Percentiles rank a stretch among this genome's conserved stretches.
These are phyloP conservation scores for Pyralis farinalis DNA, from an alignment of 2,888 invertebrate species.

Conservation along the genomic window DNA sequence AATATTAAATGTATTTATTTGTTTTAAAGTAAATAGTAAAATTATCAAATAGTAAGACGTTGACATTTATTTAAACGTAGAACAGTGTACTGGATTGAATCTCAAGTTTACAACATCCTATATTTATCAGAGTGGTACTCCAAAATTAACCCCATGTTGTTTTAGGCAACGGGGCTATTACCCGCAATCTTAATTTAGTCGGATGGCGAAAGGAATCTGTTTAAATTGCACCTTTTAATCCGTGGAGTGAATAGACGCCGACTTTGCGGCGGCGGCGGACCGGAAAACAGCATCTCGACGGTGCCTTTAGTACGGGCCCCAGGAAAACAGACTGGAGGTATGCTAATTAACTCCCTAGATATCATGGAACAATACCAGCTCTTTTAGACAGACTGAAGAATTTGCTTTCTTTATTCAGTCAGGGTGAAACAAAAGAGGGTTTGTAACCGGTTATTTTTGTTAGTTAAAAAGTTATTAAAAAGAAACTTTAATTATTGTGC, in stretches of 20 bases:
- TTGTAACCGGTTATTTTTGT: too few relatives aligned
- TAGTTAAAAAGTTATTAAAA: too few relatives aligned
- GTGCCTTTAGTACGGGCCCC: constrained; percentile 20
- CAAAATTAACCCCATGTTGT: constrained; percentile 23
- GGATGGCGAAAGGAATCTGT: constrained; percentile 34
- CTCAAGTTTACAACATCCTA: too few relatives aligned
- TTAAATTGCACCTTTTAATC: constrained; percentile 48
- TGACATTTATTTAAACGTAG: too few relatives aligned
- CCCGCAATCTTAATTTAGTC: constrained; percentile 28
- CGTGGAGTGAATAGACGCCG: constrained; percentile 25
- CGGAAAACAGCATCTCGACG: constrained; percentile 35
- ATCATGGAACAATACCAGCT: constrained; percentile 19
- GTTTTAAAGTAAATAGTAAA: too few relatives aligned
- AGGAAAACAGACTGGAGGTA: constrained; percentile 27
- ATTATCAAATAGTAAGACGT: too few relatives aligned
- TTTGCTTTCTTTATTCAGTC: not conserved
- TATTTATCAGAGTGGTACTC: too few relatives aligned
- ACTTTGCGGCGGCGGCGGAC: constrained; percentile 30
- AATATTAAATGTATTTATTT: too few relatives aligned
- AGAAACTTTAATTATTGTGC: too few relatives aligned
- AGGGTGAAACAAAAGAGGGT: too few relatives aligned
- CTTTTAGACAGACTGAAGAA: constrained; percentile 20
- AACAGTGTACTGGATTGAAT: too few relatives aligned
- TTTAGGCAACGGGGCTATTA: constrained; percentile 23
- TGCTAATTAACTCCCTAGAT: constrained; percentile 34